A percentile compares a stretch with the other conserved stretches of the same genome.
phyloP scores from a whole-genome alignment of 2,888 invertebrate species.

The Papilio protenor region DNA sequence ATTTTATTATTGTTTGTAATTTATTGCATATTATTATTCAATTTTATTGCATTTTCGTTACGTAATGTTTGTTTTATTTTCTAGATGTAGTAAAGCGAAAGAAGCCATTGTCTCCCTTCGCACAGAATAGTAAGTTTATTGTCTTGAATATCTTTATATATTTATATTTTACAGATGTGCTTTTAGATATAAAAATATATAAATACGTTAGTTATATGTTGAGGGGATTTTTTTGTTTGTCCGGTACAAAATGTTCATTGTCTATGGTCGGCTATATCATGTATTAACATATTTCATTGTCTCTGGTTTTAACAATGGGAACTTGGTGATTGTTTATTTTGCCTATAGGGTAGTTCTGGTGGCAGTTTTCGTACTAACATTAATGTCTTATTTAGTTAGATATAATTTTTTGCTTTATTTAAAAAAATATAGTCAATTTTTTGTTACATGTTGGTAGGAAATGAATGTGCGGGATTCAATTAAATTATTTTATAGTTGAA shows the following conservation, averaged over 20 bases:
- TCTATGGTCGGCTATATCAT: not conserved
- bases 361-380: constrained; percentile 35
- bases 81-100: constrained; percentile 41
- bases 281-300: not conserved
- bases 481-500: not conserved
- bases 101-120: constrained; percentile 42
- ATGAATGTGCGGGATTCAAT: not conserved
- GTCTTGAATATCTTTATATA: constrained; percentile 11
- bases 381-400: constrained; percentile 8
- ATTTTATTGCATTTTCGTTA: constrained; percentile 35
- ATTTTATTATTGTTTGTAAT: constrained; percentile 13
- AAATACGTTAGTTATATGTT: not conserved
- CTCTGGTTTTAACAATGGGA: not conserved
- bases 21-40: constrained; percentile 4
- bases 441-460: not conserved
- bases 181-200: not conserved
- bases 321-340: constrained; percentile 14
- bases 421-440: not conserved
- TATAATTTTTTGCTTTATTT: constrained; percentile 15
- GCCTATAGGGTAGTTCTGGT: constrained; percentile 21
- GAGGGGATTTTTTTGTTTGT: not conserved
- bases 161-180: constrained; percentile 1
- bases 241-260: constrained; percentile 4
- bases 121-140: constrained; percentile 40
- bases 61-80: constrained; percentile 35